Percentiles rank a stretch among this genome's conserved stretches.
Evolutionary conservation across 2,888 invertebrate genomes (phyloP).

Genomic region (Hermaeophaga mercurialis): DNA sequence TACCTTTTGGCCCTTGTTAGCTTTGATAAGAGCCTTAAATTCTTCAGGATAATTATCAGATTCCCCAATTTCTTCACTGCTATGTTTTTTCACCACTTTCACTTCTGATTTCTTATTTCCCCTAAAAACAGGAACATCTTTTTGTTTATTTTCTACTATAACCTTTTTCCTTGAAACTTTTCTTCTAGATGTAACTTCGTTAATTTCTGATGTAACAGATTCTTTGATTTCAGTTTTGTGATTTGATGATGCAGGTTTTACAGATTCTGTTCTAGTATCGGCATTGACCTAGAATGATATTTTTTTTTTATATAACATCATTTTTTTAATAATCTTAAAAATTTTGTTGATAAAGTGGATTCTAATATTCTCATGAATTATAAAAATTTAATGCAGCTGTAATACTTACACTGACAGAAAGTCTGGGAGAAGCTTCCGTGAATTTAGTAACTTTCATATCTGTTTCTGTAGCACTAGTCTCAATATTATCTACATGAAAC

Average conservation of each 20-base stretch:
- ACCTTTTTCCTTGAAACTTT: conserved; percentile 45
- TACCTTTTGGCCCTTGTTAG: conserved; percentile 58
- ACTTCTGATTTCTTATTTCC: conserved; percentile 46
- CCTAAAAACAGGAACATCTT: conserved; percentile 33
- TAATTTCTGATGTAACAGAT: conserved; percentile 51
- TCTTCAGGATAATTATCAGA: conserved; percentile 68
- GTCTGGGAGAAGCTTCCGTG: conserved; percentile 29
- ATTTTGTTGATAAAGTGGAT: no score
- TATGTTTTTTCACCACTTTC: conserved; percentile 40
- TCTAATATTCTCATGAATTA: no score
- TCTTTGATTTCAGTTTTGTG: conserved; percentile 44
- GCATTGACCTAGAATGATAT: no score
- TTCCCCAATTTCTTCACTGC: conserved; percentile 65
- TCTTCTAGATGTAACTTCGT: conserved; percentile 52
- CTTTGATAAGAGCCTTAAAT: conserved; percentile 68
- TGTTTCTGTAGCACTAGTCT: conserved; percentile 45
- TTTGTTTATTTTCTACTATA: conserved; percentile 32
- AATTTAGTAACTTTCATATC: conserved; percentile 43
- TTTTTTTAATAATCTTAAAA: no score
- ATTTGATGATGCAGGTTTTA: conserved; percentile 24
- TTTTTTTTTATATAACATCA: no score
- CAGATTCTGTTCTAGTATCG: conserved; percentile 43
- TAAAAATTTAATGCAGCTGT: no score
- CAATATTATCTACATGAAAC: conserved; percentile 36
- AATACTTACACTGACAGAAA: conserved; percentile 34